These are phyloP conservation scores for Ascidia mentula DNA, from an alignment of 23 tunicate genomes.

Conservation along the genomic window DNA sequence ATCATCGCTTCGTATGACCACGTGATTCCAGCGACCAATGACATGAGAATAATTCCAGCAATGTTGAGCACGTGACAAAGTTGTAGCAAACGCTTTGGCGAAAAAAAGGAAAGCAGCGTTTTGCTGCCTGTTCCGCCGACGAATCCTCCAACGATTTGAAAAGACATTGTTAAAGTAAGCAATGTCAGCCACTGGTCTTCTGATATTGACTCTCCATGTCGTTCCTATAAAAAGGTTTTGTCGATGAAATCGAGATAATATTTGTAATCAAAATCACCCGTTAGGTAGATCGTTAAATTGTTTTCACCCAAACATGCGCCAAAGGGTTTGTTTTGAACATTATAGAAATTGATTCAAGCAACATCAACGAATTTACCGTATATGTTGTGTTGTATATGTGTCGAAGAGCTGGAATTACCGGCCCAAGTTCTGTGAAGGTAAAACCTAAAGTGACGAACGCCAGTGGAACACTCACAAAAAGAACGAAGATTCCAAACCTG, in stretches of 20 bases:
- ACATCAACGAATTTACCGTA: too few relatives aligned
- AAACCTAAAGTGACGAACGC: background rate
- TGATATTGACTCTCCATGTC: conserved; percentile 11
- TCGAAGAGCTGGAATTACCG: background rate
- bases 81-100: conserved; percentile 18
- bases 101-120: background rate
- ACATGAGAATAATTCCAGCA: conserved; percentile 22
- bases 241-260: background rate
- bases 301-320: too few relatives aligned
- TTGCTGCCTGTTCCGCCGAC: conserved; percentile 17
- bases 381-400: background rate
- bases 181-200: conserved; percentile 38
- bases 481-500: background rate
- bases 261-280: background rate
- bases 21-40: conserved; percentile 38
- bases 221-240: conserved; percentile 6
- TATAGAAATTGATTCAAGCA: too few relatives aligned
- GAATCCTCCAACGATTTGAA: conserved; percentile 18
- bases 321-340: too few relatives aligned
- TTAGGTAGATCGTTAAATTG: background rate
- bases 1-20: conserved; percentile 58
- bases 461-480: background rate
- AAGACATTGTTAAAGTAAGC: conserved; percentile 27
- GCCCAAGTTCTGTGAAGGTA: background rate
- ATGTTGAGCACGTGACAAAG: conserved; percentile 31